A percentile compares a stretch with the other conserved stretches of the same genome.
Conservation (phyloP, 2,797 vertebrate genomes). For the Neosilurus hyrtlii region DNA sequence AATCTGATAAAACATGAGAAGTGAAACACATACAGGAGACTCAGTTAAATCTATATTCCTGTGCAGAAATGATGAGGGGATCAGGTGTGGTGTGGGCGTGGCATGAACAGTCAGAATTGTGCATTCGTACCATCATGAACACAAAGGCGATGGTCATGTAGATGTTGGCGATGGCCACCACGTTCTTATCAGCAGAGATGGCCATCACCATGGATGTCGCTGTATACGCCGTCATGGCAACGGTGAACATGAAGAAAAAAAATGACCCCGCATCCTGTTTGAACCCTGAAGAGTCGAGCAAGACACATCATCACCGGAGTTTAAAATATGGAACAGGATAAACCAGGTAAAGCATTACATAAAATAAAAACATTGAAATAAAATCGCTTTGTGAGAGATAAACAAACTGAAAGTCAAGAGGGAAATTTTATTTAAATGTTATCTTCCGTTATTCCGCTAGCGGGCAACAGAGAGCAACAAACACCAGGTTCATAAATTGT, state of each 20-base stretch:
- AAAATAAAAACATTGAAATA: not conserved
- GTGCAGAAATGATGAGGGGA: not conserved
- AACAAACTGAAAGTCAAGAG: not conserved
- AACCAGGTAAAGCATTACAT: not conserved
- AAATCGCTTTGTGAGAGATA: not conserved
- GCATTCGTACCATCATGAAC: conserved; percentile 85
- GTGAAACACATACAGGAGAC: not conserved
- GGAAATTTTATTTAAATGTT: no score
- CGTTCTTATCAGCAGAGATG: conserved; percentile 84
- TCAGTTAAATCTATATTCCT: not conserved
- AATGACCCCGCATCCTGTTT: conserved; percentile 74
- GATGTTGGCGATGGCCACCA: conserved; percentile 84
- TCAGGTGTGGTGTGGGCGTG: no score
- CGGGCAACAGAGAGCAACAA: not conserved
- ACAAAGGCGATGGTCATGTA: conserved; percentile 82
- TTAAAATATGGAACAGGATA: not conserved
- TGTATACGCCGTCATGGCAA: conserved; percentile 80
- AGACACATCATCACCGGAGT: not conserved
- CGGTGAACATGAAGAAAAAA: conserved; percentile 82
- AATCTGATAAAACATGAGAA: conserved; percentile 60
- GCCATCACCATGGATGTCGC: conserved; percentile 85
- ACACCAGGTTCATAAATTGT: not conserved
- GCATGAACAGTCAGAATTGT: no score
- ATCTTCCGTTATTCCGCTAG: not conserved
- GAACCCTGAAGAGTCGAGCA: conserved; percentile 69